Percentiles rank a stretch among this genome's conserved stretches.
These are phyloP conservation scores for Corythaeola cristata DNA, from an alignment of 2,113 vertebrate genomes.

Conservation along the genomic window DNA sequence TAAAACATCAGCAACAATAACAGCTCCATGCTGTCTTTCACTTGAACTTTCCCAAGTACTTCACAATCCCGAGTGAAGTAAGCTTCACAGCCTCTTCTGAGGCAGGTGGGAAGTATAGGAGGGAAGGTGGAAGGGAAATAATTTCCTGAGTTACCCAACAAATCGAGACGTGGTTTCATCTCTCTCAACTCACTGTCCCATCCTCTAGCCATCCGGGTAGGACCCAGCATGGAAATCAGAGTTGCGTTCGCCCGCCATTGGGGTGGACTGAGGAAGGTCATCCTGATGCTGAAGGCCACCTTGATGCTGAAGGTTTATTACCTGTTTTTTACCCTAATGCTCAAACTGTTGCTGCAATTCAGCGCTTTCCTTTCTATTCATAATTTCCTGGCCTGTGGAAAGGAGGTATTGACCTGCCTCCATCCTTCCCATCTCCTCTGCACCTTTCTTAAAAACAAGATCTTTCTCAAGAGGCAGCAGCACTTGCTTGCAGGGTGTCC, in stretches of 20 bases:
- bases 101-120: neutral
- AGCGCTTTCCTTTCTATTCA: neutral
- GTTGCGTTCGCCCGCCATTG: accelerated
- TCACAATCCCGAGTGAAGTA: neutral
- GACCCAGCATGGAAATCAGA: neutral
- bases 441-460: neutral
- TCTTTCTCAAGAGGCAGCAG: neutral
- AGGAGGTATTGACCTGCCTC: neutral
- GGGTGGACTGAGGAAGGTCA: neutral
- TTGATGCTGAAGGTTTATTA: neutral
- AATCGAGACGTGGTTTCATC: accelerated
- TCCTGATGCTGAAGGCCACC: neutral
- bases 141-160: neutral
- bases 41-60: conserved; percentile 9
- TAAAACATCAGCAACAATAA: neutral
- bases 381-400: neutral
- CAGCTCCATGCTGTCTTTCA: neutral
- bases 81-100: neutral
- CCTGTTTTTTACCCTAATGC: neutral
- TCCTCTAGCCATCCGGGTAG: neutral
- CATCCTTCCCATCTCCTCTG: neutral
- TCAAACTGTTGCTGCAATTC: neutral
- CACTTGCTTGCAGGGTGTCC: neutral
- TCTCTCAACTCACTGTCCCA: neutral
- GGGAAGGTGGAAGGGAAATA: neutral